Evolutionary conservation across 1,140 invertebrate genomes (phyloP).

Genomic region (Leptoteleia sp.): DNA sequence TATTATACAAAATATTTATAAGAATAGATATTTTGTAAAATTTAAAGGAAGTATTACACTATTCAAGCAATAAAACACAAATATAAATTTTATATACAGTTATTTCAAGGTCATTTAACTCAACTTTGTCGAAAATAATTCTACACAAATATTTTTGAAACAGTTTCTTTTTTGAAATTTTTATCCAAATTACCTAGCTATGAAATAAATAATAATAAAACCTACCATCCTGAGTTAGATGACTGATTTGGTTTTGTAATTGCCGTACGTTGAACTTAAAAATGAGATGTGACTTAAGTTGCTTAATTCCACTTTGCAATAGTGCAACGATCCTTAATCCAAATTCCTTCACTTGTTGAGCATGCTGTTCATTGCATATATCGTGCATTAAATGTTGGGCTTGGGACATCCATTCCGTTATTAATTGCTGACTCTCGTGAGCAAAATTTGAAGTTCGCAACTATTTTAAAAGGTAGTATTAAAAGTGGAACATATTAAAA

Average conservation of each 20-base stretch:
- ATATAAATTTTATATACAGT: no score
- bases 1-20: no score
- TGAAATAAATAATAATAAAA: slow-evolving; percentile 16
- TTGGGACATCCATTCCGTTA: slow-evolving; percentile 71
- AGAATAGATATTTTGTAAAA: no score
- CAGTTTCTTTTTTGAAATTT: no score
- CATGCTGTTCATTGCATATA: slow-evolving; percentile 73
- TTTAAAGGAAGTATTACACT: no score
- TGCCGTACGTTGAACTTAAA: slow-evolving; percentile 70
- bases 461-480: no score
- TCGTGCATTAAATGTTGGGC: slow-evolving; percentile 71
- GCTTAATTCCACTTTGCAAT: slow-evolving; percentile 71
- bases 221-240: slow-evolving; percentile 69
- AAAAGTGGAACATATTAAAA: no score
- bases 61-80: no score
- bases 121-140: no score
- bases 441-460: slow-evolving; percentile 74
- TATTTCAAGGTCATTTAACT: no score
- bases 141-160: no score
- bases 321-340: slow-evolving; percentile 67
- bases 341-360: slow-evolving; percentile 73
- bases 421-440: slow-evolving; percentile 77
- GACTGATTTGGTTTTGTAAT: slow-evolving; percentile 71
- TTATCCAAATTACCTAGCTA: no score
- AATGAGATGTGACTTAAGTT: slow-evolving; percentile 70